A percentile compares a stretch with the other conserved stretches of the same genome.
Evolutionary conservation across 2,113 vertebrate species (phyloP).

Genomic region (Colistium nudipinnis): DNA sequence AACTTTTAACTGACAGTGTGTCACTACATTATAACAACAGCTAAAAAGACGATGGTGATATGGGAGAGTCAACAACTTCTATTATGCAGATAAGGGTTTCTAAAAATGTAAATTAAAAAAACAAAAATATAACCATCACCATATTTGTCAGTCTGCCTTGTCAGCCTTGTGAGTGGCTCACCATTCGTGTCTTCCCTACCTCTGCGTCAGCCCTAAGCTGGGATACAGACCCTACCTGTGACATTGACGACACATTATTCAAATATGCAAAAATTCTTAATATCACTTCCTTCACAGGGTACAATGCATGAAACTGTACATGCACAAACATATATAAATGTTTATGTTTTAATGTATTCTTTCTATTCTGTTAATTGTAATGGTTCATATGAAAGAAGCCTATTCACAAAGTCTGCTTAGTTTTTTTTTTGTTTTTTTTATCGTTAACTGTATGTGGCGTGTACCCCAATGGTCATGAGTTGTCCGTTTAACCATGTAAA

Average conservation of each 20-base stretch:
- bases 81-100: neutral
- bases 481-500: neutral
- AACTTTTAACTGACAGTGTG: slow-evolving; percentile 9
- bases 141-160: neutral
- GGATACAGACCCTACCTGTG: neutral
- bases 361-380: neutral
- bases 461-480: neutral
- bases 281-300: neutral
- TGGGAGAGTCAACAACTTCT: neutral
- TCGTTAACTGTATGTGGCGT: no score
- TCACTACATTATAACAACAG: slow-evolving; percentile 4
- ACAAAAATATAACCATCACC: neutral
- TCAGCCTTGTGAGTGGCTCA: neutral
- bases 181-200: neutral
- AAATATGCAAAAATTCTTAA: neutral
- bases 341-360: no score
- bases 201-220: neutral
- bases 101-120: neutral
- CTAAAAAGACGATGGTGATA: neutral
- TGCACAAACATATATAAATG: neutral
- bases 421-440: neutral
- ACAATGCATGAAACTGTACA: no score
- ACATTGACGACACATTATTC: neutral
- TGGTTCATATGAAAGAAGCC: neutral
- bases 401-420: neutral